Conservation (phyloP, 2,113 vertebrate species). For the Brachionichthys hirsutus region DNA sequence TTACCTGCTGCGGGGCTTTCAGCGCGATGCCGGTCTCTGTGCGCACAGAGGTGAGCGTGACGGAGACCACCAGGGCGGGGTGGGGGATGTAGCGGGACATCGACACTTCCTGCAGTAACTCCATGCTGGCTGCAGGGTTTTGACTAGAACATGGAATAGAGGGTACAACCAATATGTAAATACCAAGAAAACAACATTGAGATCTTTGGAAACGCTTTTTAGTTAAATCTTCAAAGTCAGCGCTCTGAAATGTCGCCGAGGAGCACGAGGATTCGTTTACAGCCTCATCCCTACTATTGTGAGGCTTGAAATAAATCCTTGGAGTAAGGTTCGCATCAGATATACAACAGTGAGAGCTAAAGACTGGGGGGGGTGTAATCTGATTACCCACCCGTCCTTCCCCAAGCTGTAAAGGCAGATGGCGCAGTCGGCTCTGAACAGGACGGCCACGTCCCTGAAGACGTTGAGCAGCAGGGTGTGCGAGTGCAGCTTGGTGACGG, state of each 20-base stretch:
- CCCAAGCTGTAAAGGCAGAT: slow-evolving; percentile 97
- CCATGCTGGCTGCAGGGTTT: slow-evolving; percentile 84
- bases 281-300: background rate
- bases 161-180: too few relatives aligned
- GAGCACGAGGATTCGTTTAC: background rate
- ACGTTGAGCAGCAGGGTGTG: slow-evolving; percentile 93
- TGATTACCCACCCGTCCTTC: slow-evolving; percentile 82
- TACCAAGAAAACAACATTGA: too few relatives aligned
- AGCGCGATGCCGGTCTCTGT: slow-evolving; percentile 96
- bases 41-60: slow-evolving; percentile 95
- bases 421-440: slow-evolving; percentile 95
- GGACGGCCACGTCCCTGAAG: slow-evolving; percentile 90
- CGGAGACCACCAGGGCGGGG: slow-evolving; percentile 93
- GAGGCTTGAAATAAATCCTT: background rate
- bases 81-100: slow-evolving; percentile 99
- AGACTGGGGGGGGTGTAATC: background rate
- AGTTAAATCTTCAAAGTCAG: too few relatives aligned
- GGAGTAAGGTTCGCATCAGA: too few relatives aligned
- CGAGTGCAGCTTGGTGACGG: slow-evolving; percentile 89
- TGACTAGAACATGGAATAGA: slow-evolving; percentile 81
- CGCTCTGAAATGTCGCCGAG: background rate
- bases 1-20: slow-evolving; percentile 97
- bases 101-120: slow-evolving; percentile 94
- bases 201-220: too few relatives aligned
- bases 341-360: background rate